A percentile compares a stretch with the other conserved stretches of the same genome.
Conservation (phyloP, 2,113 vertebrate genomes). For the Balaeniceps rex region DNA sequence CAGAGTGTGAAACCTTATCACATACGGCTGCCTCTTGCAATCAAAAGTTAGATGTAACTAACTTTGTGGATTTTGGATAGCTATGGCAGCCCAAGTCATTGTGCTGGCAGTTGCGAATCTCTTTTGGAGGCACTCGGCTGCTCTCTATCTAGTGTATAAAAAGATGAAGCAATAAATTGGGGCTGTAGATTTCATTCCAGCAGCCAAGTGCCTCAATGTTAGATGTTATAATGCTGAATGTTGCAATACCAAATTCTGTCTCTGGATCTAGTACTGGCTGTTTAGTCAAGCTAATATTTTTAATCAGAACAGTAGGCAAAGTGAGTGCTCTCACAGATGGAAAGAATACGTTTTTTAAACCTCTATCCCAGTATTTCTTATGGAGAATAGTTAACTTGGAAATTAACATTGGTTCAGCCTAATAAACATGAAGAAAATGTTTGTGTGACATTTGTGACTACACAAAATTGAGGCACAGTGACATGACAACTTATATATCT, state of each 20-base stretch:
- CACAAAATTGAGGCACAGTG: not conserved
- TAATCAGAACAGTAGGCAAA: not conserved
- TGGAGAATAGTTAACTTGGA: not conserved
- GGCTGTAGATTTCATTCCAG: not conserved
- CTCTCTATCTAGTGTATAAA: not conserved
- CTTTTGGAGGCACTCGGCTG: not conserved
- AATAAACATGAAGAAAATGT: not conserved
- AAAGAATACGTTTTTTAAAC: not conserved
- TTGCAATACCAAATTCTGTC: not conserved
- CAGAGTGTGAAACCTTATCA: not conserved
- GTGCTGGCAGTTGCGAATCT: not conserved
- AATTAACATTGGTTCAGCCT: not conserved
- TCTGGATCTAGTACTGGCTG: not conserved
- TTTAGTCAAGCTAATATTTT: not conserved
- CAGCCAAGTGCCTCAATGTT: not conserved
- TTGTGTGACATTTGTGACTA: not conserved
- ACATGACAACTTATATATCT: not conserved
- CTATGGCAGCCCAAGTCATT: not conserved
- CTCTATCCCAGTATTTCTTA: not conserved
- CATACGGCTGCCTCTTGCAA: not conserved
- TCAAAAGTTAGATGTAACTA: not conserved
- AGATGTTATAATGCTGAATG: not conserved
- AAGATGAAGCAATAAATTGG: not conserved
- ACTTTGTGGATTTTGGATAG: not conserved
- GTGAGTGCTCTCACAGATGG: not conserved